Base-by-base conservation (phyloP, 2,113 vertebrate species). In the Embiotoca jacksoni region DNA sequence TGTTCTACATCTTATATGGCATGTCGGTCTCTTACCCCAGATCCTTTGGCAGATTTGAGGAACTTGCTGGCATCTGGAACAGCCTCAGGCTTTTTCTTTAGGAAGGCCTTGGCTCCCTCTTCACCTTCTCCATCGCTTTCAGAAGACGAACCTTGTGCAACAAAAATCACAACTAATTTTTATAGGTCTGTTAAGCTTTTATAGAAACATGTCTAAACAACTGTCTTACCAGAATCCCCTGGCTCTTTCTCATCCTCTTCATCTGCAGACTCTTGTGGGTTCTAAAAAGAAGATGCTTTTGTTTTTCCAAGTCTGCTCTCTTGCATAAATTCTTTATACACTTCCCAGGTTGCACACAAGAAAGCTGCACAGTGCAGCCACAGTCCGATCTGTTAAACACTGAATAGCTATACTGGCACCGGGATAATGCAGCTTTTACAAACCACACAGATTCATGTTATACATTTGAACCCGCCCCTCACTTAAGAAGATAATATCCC, bases 161-260 rank as follows among this genome's bases (percentile, higher is more conserved):
- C 0, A 67, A 39, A 65, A 47, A 37, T 15, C 0, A 32, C 0
- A 1, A 68, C 30, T 3, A n/a, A 7, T 37, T 58, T 23, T 53
- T 9, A 73, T 15, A 47, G 7, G 31, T 52, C 3, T 56, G 6
- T 3, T 36, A 53, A 4, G n/a, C 7, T 56, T n/a, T 44, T 44
- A 44, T 44, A 6, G 31, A 37, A 47, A 74, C 2, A 7, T 37
- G 1, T 2, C 23, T 13, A 11, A 47, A 61, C 11, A 73, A 1
- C 3, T 50, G 61, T 31, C 64, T 69, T 56, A 96, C 96, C 96
- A 6, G 96, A 97, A 15, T 96, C 96, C 0, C 92, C 95, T 2
- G 92, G 94, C 53, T 96, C 96, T 72, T 95, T 96, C 81, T 97
- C 96, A 47, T 96, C 96, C 50, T 97, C 96, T 87, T 97, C 97